phyloP scores from a whole-genome alignment of 2,113 vertebrate species.

The Vulpes ferrilata region DNA sequence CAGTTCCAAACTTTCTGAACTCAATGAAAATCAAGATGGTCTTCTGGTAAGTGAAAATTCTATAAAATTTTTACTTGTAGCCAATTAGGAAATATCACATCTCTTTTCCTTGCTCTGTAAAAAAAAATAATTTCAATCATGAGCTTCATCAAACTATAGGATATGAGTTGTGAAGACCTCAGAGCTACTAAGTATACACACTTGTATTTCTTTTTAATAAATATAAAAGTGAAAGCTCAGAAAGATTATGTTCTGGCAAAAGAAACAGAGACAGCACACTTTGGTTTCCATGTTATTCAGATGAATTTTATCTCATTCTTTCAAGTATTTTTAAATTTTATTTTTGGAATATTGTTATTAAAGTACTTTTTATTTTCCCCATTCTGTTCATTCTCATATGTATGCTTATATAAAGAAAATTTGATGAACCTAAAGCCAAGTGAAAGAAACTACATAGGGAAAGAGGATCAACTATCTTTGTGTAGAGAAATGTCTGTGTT shows the following conservation, averaged over 20 bases:
- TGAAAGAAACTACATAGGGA: neutral
- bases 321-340: conserved; percentile 6
- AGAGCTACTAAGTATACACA: neutral
- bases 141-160: conserved; percentile 31
- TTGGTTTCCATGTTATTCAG: conserved; percentile 12
- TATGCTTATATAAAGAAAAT: neutral
- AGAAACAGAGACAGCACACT: neutral
- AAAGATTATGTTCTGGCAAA: neutral
- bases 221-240: neutral
- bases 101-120: conserved; percentile 37
- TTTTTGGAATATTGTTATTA: conserved; percentile 28
- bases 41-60: conserved; percentile 89
- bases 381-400: neutral
- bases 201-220: conserved; percentile 28
- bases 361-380: neutral
- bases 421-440: neutral
- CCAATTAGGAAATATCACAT: neutral
- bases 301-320: conserved; percentile 30
- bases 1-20: conserved; percentile 89
- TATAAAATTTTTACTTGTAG: conserved; percentile 30
- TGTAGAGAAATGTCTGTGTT: conserved; percentile 11
- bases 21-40: conserved; percentile 90
- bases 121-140: conserved; percentile 36
- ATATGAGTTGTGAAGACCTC: neutral
- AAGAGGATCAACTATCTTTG: neutral